Evolutionary conservation across 2,113 vertebrate species (phyloP).

Genomic region (Campylomormyrus tamandua): DNA sequence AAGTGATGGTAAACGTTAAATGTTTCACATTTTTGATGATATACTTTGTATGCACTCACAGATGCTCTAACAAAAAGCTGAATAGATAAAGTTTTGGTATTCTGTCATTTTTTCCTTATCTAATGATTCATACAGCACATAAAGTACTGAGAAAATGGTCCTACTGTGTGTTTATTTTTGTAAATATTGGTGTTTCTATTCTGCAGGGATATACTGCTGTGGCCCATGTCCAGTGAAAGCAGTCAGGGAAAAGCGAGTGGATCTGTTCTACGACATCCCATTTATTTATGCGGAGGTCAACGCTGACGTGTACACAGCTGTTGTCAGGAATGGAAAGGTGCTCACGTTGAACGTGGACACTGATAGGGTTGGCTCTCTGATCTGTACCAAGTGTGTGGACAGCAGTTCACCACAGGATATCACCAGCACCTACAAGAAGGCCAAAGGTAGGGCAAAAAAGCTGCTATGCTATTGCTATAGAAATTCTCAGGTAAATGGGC

Average conservation of each 20-base stretch:
- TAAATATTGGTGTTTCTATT: background rate
- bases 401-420: constrained; percentile 39
- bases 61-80: background rate
- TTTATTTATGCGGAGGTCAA: constrained; percentile 78
- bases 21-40: background rate
- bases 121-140: background rate
- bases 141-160: background rate
- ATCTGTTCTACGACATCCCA: constrained; percentile 62
- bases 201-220: constrained; percentile 66
- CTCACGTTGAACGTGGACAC: constrained; percentile 34
- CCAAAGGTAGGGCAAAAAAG: background rate
- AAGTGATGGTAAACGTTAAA: constrained; percentile 65
- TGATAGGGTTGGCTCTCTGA: constrained; percentile 50
- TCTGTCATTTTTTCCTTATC: background rate
- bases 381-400: constrained; percentile 57
- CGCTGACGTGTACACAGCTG: constrained; percentile 50
- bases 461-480: background rate
- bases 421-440: constrained; percentile 55
- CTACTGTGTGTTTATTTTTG: background rate
- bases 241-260: constrained; percentile 52
- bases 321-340: constrained; percentile 31
- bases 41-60: background rate
- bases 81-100: background rate
- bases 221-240: constrained; percentile 71
- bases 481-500: background rate